These are phyloP conservation scores for Ashinkailepas kermadecensis DNA, from an alignment of 2,888 invertebrate species.

Conservation along the genomic window DNA sequence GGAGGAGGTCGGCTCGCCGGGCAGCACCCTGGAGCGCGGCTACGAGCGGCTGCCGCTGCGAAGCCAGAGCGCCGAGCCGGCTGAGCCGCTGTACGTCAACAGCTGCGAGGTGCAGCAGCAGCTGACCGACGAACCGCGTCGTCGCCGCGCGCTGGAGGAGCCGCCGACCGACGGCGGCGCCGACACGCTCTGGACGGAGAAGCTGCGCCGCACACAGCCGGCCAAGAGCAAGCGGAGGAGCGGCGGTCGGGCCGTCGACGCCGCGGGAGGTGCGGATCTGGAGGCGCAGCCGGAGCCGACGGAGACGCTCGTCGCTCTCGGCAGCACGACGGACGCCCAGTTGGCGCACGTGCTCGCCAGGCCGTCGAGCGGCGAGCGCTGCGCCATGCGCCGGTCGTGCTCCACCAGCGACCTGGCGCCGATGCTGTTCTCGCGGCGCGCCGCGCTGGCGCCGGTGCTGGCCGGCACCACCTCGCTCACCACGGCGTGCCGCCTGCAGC, in stretches of 20 bases:
- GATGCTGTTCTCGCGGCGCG: neutral
- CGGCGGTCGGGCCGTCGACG: too few species aligned
- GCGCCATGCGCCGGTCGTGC: neutral
- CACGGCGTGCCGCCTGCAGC: neutral
- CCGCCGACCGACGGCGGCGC: neutral
- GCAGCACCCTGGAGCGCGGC: slow-evolving; percentile 9
- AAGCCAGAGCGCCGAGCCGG: neutral
- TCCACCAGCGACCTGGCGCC: neutral
- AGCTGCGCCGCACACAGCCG: neutral
- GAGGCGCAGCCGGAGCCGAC: neutral
- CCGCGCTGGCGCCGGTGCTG: too few species aligned
- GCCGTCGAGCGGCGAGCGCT: neutral
- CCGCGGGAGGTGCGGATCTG: neutral
- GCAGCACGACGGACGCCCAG: neutral
- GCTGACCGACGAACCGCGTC: neutral
- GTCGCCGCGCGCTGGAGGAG: neutral
- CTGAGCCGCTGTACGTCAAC: slow-evolving; percentile 3
- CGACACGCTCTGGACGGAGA: neutral
- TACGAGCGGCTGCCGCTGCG: slow-evolving; percentile 6
- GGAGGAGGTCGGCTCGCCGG: neutral
- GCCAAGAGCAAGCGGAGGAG: neutral
- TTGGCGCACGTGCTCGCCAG: neutral
- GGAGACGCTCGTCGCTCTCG: neutral
- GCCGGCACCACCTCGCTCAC: too few species aligned
- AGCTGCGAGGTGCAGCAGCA: neutral